Base-by-base conservation (phyloP, 2,113 vertebrate genomes). In the Martes martes region DNA sequence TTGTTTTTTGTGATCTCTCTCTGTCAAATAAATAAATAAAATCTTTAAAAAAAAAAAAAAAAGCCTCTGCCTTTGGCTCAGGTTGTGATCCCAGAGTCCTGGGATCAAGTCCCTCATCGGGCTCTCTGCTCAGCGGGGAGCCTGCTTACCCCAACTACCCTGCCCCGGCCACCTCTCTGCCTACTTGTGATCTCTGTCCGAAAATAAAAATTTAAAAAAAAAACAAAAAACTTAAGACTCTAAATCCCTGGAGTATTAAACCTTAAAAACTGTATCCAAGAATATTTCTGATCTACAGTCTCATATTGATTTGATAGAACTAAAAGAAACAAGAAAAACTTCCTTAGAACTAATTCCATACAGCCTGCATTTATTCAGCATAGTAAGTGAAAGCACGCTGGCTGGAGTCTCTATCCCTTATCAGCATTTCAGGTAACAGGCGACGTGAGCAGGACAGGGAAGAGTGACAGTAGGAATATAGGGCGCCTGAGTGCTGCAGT, bases 291-390 rank as follows among this genome's bases (percentile, higher is more conserved):
- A 93, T 76, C 36, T 86, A 76, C 14, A 92, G 19, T 82, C 26
- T 93, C 52, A 92, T 33, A n/a, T 2, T 74, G 36, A 91, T 67
- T 82, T 93, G 19, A 61, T 74, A 86, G 74, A 96, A 79, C 71
- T 50, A 59, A 91, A 87, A 94, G n/a, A 88, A 94, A 71, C 24
- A 61, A 86, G 52, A 9, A 90, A 96, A 93, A 95, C 59, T 85
- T 91, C 86, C 59, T 67, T 61, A 83, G 4, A 88, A 74, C 42
- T 26, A 55, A 63, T 47, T 93, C 47, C 33, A 71, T 1, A 83
- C 39, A 47, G 50, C 9, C 67, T 89, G 78, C 63, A 74, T 76
- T 76, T 76, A 81, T 57, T 82, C 57, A 5, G 26, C 57, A 91
- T 57, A 55, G 85, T 71, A 55, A 95, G 76, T 33, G 16, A 89